Base-by-base conservation (phyloP, 2,888 invertebrate genomes). In the Lepidochitona cinerea region DNA sequence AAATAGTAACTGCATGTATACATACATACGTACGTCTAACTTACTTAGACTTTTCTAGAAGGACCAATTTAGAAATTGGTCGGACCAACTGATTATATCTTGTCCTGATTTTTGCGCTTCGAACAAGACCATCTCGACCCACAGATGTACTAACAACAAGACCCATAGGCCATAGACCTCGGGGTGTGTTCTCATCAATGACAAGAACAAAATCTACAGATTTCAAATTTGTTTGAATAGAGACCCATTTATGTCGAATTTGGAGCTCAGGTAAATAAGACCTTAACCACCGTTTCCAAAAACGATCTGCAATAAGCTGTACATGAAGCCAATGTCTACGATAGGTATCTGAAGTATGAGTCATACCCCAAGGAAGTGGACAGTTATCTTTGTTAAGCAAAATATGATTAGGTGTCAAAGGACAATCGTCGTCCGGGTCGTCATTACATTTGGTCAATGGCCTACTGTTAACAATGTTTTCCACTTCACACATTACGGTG, bases 231-330 rank as follows among this genome's bases (percentile, higher is more conserved):
- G 26, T 23, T 33, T 6, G 7, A 7, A 23, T 14, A 3, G 4
- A 14, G 14, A 18, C 29, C 70, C 70, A 70, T 53, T 70, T 70
- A 5, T 14, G 29, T 12, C 54, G 52, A 29, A 33, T 6, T 33
- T 53, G 32, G 23, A 70, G 53, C 12, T 29, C 18, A 5, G 70
- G 37, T 5, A 70, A 9, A 54, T 70, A 70, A 32, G 52, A 52
- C 7, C 29, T 26, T 6, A 33, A 32, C 70, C 70, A 70, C 49
- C 68, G 9, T 29, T 68, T 41, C 37, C 68, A 68, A 29, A 68
- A 41, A 9, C 49, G 68, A 14, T 14, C 14, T n/a, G 49, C 37
- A 6, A 68, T 12, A 12, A 53, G 12, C 49, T 68, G 68, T n/a
- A 7, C 49, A 7, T 68, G 68, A 12, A 14, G 7, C 68, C 49